Evolutionary conservation across 2,797 vertebrate genomes (phyloP).

Genomic region (Uromys caudimaculatus): DNA sequence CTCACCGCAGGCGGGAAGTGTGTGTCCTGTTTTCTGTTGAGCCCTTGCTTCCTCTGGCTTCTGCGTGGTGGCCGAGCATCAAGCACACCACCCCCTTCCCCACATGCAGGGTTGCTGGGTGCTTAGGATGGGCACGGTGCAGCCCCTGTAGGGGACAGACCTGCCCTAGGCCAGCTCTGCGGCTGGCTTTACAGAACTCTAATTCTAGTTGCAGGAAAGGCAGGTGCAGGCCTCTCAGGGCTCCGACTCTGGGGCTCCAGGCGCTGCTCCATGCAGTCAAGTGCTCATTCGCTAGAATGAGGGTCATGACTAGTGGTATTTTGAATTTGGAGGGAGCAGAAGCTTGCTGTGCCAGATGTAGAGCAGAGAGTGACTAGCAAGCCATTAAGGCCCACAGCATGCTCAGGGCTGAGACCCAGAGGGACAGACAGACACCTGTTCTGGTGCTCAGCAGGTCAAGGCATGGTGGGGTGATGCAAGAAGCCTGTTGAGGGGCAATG

Average conservation of each 20-base stretch:
- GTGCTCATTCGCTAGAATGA: neutral
- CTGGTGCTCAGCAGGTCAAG: neutral
- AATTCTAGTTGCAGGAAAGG: too few relatives aligned
- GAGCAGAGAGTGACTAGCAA: neutral
- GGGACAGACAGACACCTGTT: neutral
- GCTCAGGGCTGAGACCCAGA: neutral
- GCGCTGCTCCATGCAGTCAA: neutral
- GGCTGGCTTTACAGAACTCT: neutral
- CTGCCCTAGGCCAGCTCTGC: neutral
- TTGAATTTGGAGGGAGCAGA: neutral
- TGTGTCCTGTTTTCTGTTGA: neutral
- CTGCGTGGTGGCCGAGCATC: neutral
- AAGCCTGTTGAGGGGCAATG: neutral
- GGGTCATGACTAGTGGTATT: neutral
- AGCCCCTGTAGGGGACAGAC: neutral
- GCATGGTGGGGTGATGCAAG: neutral
- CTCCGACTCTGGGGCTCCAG: neutral
- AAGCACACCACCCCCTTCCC: too few relatives aligned
- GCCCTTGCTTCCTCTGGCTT: neutral
- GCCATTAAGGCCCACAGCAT: neutral
- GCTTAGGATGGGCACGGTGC: too few relatives aligned
- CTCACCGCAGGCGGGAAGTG: neutral
- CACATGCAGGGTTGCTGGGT: neutral
- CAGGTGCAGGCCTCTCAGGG: neutral
- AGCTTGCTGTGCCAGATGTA: neutral